These are phyloP conservation scores for Eilema sororculum DNA, from an alignment of 2,888 invertebrate species.

Conservation along the genomic window DNA sequence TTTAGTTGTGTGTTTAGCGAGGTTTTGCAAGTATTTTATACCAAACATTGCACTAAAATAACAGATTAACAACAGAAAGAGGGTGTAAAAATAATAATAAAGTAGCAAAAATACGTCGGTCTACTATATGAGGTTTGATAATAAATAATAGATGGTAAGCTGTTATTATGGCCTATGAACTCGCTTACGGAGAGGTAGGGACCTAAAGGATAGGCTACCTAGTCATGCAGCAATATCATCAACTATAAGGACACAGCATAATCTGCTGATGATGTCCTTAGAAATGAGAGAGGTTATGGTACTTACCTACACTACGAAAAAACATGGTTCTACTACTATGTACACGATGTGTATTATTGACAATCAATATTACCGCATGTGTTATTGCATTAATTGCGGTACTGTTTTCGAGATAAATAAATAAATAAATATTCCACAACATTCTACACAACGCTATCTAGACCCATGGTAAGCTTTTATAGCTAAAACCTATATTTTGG, in stretches of 20 bases:
- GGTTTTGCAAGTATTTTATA: background rate
- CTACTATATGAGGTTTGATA: too few relatives aligned
- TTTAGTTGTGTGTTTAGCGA: slow-evolving; percentile 13
- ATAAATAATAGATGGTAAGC: background rate
- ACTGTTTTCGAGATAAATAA: background rate
- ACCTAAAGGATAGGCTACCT: background rate
- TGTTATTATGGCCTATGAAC: background rate
- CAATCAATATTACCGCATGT: background rate
- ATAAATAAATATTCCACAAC: too few relatives aligned
- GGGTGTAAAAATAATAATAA: too few relatives aligned
- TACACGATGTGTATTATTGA: background rate
- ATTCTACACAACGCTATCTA: too few relatives aligned
- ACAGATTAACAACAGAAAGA: too few relatives aligned
- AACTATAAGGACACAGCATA: background rate
- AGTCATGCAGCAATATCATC: background rate
- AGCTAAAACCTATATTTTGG: too few relatives aligned
- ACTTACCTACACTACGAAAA: background rate
- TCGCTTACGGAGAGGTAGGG: background rate
- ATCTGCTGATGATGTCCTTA: background rate
- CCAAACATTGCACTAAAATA: too few relatives aligned
- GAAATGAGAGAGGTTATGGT: background rate
- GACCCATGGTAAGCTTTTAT: too few relatives aligned
- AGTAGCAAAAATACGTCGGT: too few relatives aligned
- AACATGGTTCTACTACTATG: background rate
- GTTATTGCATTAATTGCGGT: background rate